Conservation (phyloP, 2,888 invertebrate species). For the Cheilosia variabilis region DNA sequence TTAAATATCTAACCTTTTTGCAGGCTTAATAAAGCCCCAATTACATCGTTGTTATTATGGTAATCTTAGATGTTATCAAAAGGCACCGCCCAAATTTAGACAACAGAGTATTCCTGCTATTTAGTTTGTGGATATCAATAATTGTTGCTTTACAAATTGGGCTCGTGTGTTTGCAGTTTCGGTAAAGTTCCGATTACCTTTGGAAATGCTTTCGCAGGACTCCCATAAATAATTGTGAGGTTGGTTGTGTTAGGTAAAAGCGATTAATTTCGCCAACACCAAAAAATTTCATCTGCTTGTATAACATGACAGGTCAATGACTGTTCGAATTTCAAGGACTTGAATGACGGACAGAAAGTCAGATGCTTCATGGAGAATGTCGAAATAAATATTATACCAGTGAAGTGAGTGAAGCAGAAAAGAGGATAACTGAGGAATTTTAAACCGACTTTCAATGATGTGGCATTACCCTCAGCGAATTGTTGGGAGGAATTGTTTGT, state of each 20-base stretch:
- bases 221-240: not conserved
- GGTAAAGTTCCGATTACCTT: not conserved
- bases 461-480: too few relatives aligned
- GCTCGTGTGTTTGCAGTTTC: not conserved
- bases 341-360: not conserved
- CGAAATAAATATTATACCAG: too few relatives aligned
- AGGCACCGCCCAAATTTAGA: not conserved
- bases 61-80: constrained; percentile 13
- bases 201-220: not conserved
- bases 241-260: not conserved
- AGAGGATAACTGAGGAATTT: too few relatives aligned
- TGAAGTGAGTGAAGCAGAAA: too few relatives aligned
- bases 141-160: not conserved
- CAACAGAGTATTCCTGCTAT: not conserved
- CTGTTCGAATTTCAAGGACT: not conserved
- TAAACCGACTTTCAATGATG: too few relatives aligned
- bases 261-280: constrained; percentile 6
- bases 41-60: not conserved
- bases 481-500: too few relatives aligned
- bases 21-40: not conserved
- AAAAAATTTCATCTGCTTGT: not conserved
- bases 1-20: constrained; percentile 1
- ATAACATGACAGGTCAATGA: constrained; percentile 3
- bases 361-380: too few relatives aligned
- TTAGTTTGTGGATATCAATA: not conserved